Evolutionary conservation across 2,797 vertebrate species (phyloP), one percentile per base, ranked within the genome.

Genomic region (Diplodus puntazzo): DNA sequence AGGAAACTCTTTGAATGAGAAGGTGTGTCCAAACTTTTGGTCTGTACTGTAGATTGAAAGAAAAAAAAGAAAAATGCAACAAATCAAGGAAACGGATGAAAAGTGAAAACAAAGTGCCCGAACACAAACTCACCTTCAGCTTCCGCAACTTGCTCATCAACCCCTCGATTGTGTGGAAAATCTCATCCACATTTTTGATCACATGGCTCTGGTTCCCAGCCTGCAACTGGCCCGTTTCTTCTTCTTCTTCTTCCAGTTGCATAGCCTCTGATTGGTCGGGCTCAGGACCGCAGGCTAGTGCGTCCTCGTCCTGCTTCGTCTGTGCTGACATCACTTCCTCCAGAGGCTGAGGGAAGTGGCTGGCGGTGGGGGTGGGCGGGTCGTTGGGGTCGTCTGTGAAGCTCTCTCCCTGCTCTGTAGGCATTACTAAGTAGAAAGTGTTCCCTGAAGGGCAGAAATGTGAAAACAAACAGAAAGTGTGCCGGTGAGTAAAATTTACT

Each of bases 401-500:
- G 67, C 92, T 96, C 86, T 96, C 92, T 0, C 88, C 91, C 48
- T 84, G 86, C n/a, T 93, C 94, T 13, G 75, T 83, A 0, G 95
- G 95, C 93, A 95, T 83, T 3, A 95, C 92, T 88, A 95, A 49
- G 87, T 95, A 95, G 93, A 96, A 96, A 0, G 79, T 82, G 91
- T 96, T 96, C 27, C 95, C 95, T 96, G 2, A 3, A 58, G 71
- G 0, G 14, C 16, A 75, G 25, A 59, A 0, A 59, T 0, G 45
- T 3, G 62, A 46, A 2, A 6, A 49, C 4, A 18, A 34, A 34
- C n/a, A 18, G 7, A 2, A 34, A 34, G 16, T 7, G 34, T 13
- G n/a, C 14, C 0, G 5, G 7, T 55, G 18, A 73, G 17, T 43
- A 59, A 60, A 50, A 66, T 39, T 0, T n/a, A n/a, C n/a, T n/a